Evolutionary conservation across 1,140 invertebrate species (phyloP), one percentile per base, ranked within the genome.

Genomic region (Bombus confusus): DNA sequence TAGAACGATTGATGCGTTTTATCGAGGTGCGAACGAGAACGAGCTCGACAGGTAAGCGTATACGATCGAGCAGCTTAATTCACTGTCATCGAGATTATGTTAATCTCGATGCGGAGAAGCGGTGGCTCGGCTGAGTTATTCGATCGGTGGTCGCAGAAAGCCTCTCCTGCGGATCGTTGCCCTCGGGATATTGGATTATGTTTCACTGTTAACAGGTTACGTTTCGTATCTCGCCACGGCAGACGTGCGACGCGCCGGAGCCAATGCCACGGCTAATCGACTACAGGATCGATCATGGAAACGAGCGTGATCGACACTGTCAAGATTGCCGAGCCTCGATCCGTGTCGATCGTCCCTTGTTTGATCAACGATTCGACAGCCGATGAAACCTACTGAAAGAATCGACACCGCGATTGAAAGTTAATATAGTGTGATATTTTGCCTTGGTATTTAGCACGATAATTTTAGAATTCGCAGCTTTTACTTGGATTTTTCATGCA

Each of bases 121-220:
- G 83, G 76, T 43, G 52, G 75, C 80, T 59, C 62, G 79, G 57
- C 31, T 79, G 80, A 78, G 80, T 86, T 80, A 86, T 73, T 76
- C 71, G 83, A 89, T 89, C 86, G 86, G 79, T 68, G 86, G 79
- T 62, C 69, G 83, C 66, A 86, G 77, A 87, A 87, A 90, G 78
- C 71, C 86, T 81, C 86, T 86, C 31, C 75, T 31, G 52, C 57
- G 80, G 86, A 91, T 91, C 81, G 83, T 90, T 83, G 71, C 78
- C 86, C 52, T 76, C 87, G 62, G 43, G 87, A 81, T 91, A 85
- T 89, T 88, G 88, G 86, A 90, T 92, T 88, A 90, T 88, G 73
- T 90, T 91, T 85, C 86, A 83, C 80, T 85, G 88, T 90, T 90
- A 91, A 88, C 86, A 92, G 85, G 79, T 91, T 91, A 83, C 83